These are phyloP conservation scores for Biston stratarius DNA, from an alignment of 2,888 invertebrate species.

Conservation along the genomic window DNA sequence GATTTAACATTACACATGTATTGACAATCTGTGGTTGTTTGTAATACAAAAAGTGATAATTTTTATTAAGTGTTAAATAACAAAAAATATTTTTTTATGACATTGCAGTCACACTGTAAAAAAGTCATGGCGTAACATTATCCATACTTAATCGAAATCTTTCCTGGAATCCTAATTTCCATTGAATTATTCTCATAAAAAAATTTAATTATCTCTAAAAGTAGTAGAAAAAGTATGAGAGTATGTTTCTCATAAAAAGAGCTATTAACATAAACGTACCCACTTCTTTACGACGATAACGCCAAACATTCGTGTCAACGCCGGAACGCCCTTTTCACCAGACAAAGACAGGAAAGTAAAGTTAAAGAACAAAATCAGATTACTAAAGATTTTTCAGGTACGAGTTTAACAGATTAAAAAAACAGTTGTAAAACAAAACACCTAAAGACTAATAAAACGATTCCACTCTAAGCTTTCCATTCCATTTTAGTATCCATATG, in stretches of 20 bases:
- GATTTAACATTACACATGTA: constrained; percentile 8
- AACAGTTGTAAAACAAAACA: constrained; percentile 28
- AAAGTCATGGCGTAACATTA: constrained; percentile 24
- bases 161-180: constrained; percentile 15
- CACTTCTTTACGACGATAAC: constrained; percentile 45
- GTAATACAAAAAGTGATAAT: background rate
- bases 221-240: constrained; percentile 22
- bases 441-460: constrained; percentile 35
- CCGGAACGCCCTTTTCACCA: constrained; percentile 42
- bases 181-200: constrained; percentile 2
- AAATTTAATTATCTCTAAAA: constrained; percentile 14
- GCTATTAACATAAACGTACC: constrained; percentile 44
- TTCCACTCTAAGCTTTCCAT: constrained; percentile 44
- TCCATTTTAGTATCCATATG: constrained; percentile 41
- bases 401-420: constrained; percentile 15
- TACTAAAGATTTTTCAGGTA: constrained; percentile 34
- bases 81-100: background rate
- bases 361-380: constrained; percentile 30
- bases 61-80: background rate
- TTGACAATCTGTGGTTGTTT: constrained; percentile 4
- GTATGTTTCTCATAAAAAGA: constrained; percentile 40
- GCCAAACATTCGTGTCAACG: constrained; percentile 46
- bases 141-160: constrained; percentile 10
- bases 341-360: constrained; percentile 39
- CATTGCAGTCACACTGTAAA: background rate